Conservation (phyloP, 1,140 invertebrate species). For the Yoshiicerus persimilis region DNA sequence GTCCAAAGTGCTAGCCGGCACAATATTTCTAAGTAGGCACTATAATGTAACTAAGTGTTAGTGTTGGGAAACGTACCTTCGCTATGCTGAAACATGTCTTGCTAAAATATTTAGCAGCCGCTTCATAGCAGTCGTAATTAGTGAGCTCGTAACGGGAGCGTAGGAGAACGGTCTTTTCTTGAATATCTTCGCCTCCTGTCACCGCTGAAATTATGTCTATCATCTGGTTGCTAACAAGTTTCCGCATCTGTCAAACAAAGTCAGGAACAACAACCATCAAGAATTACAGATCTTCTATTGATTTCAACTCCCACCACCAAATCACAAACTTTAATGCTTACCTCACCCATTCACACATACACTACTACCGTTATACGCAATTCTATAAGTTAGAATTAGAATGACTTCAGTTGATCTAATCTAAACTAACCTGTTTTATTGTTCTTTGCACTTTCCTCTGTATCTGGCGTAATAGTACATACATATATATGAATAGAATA, state of each 20-base stretch:
- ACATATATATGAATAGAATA: too few species aligned
- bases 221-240: slow-evolving; percentile 43
- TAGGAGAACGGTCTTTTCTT: slow-evolving; percentile 24
- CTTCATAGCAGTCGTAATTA: slow-evolving; percentile 45
- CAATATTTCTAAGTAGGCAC: background rate
- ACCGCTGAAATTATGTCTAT: slow-evolving; percentile 37
- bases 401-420: too few species aligned
- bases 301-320: background rate
- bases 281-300: background rate
- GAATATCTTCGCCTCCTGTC: slow-evolving; percentile 22
- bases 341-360: too few species aligned
- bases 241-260: slow-evolving; percentile 39
- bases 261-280: background rate
- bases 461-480: too few species aligned
- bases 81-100: slow-evolving; percentile 44
- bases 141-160: slow-evolving; percentile 24
- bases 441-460: too few species aligned
- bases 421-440: too few species aligned
- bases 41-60: background rate
- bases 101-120: slow-evolving; percentile 40
- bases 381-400: too few species aligned
- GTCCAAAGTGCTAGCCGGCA: background rate
- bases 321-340: background rate
- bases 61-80: slow-evolving; percentile 29
- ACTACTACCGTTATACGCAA: too few species aligned